phyloP scores from a whole-genome alignment of 2,113 vertebrate species.

The Ptilonorhynchus violaceus region DNA sequence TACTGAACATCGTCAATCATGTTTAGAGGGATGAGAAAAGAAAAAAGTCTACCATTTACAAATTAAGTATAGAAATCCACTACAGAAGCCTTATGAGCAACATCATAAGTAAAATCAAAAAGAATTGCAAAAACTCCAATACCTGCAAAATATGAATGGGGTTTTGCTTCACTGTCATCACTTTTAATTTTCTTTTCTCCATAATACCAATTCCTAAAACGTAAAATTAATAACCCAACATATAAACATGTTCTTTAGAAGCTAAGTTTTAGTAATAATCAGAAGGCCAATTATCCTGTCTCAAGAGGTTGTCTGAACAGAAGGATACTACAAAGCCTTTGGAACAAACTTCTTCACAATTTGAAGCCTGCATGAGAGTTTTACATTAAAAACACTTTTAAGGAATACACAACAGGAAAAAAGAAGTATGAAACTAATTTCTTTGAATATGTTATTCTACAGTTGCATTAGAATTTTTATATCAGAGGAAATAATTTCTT shows the following conservation, averaged over 20 bases:
- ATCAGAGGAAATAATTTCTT: neutral
- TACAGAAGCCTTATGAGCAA: neutral
- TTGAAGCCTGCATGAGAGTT: neutral
- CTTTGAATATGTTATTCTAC: neutral
- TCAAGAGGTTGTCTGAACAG: neutral
- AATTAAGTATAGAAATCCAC: neutral
- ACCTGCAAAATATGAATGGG: slow-evolving; percentile 23
- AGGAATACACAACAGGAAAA: neutral
- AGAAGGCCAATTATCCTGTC: neutral
- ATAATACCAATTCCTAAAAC: slow-evolving; percentile 36
- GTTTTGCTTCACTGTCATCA: neutral
- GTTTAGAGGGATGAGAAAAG: neutral
- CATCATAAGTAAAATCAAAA: neutral
- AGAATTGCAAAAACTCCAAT: neutral
- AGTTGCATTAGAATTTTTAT: neutral
- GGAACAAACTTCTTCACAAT: neutral
- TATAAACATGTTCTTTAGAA: neutral
- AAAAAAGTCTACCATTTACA: neutral
- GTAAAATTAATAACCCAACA: neutral
- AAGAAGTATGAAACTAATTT: neutral
- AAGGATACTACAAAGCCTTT: neutral
- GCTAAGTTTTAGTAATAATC: neutral
- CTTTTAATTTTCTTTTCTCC: neutral
- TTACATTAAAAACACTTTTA: neutral
- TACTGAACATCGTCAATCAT: neutral